Base-by-base conservation (phyloP, 2,113 vertebrate genomes). In the Euleptes europaea region DNA sequence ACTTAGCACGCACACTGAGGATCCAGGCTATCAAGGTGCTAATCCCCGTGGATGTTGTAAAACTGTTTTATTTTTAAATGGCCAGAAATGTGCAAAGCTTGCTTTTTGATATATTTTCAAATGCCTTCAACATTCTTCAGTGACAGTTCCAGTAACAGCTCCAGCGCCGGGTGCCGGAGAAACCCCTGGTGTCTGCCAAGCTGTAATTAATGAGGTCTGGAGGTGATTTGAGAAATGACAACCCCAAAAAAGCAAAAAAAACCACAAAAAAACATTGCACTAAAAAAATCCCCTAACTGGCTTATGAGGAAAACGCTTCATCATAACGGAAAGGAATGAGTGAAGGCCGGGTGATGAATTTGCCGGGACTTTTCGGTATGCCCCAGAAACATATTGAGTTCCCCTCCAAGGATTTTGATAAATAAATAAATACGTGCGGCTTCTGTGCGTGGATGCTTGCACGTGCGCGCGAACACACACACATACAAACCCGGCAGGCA, bases 321-420 rank as follows among this genome's bases (percentile, higher is more conserved):
- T 13, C 65, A 0, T 92, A 81, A 90, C 86, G 83, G 63, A 87
- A 84, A 26, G 21, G 90, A 81, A 91, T 83, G 82, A 90, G 75
- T 82, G 57, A 90, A 26, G 28, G 3, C 1, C 35, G 74, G 40
- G 31, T 6, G 83, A 84, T 23, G 69, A 72, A 75, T 74, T 7
- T 70, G 75, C 54, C 40, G 14, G 6, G 42, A 17, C 65, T 87
- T 91, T 5, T 47, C 0, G n/a, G 35, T n/a, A 63, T 26, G 5
- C 23, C 2, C 80, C 40, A 1, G 44, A 38, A 78, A 78, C 87
- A 47, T 26, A 88, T 85, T 84, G 81, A 87, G 83, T 65, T 65
- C n/a, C 67, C 66, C 35, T 63, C 86, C 60, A 84, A 57, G 78
- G 80, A 86, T 57, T 1, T 33, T 1, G 21, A 57, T 21, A 17